Conservation (phyloP, 2,888 invertebrate species). For the Drosophila colorata region DNA sequence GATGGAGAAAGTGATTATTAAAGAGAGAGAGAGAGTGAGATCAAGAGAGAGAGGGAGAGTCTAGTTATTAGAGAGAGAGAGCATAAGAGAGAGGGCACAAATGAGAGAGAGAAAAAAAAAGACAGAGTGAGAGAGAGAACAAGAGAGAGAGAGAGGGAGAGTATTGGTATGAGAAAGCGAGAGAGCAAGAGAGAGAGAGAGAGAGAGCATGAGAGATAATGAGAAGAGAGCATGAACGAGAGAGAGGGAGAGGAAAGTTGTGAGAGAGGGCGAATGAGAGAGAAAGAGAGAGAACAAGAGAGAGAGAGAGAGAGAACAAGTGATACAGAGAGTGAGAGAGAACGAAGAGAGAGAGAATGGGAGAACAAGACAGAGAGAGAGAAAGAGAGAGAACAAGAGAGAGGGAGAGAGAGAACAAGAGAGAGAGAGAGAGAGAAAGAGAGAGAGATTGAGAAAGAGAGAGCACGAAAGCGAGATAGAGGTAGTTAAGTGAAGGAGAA, state of each 20-base stretch:
- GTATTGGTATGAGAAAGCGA: neutral
- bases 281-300: too few species aligned
- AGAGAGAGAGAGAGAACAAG: neutral
- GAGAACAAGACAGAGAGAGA: too few species aligned
- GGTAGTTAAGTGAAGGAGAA: too few species aligned
- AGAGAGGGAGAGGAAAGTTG: too few species aligned
- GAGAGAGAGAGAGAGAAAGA: too few species aligned
- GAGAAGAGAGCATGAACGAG: too few species aligned
- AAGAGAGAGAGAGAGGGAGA: too few species aligned
- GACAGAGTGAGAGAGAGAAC: neutral
- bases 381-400: neutral
- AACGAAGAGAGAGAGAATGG: neutral
- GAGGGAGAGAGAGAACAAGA: neutral
- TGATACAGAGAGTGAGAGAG: neutral
- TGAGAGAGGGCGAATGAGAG: too few species aligned
- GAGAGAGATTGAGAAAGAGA: neutral
- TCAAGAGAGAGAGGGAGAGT: neutral
- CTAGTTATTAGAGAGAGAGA: too few species aligned
- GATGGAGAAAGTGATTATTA: too few species aligned
- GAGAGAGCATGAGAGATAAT: too few species aligned
- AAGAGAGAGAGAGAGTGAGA: neutral
- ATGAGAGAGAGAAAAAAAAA: neutral
- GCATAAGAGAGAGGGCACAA: neutral
- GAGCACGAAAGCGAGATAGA: neutral
- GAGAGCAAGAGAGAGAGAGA: neutral